Base-by-base conservation (phyloP, 2,113 vertebrate genomes). In the Campylomormyrus tamandua region DNA sequence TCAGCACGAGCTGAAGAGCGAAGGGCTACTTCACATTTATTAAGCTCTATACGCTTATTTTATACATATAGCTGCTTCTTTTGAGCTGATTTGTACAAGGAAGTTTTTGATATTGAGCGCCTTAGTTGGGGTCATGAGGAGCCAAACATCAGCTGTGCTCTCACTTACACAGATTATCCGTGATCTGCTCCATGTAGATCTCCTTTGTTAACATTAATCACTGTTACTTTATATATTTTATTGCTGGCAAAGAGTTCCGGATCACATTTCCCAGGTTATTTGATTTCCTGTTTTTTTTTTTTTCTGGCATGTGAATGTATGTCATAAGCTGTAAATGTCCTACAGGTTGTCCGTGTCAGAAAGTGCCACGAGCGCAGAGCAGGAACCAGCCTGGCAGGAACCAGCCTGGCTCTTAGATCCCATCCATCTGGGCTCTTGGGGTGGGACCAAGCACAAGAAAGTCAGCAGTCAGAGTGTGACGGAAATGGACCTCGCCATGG, bases 311-410 rank as follows among this genome's bases (percentile, higher is more conserved):
- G 31, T 45, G 13, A 58, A 39, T 62, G 15, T 45, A 35, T 58
- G 27, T 84, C 24, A 56, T 56, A 27, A 15, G 21, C 19, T 83
- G 35, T 39, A 53, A 39, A 35, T 50, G 49, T 17, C 35, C n/a
- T 92, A 56, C 92, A 95, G 94, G 85, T 83, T 88, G 4, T 90
- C 90, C 6, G 91, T 89, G 4, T 13, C 86, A 84, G 66, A 27
- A 21, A 7, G 85, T 89, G 42, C 58, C 39, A 52, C 4, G 1
- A 39, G 80, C n/a, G 66, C 89, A 2, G 89, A 93, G 91, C 52
- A 89, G 49, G 24, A 52, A 52, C 9, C 89, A 91, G 5, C 31
- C 45, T 21, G 83, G 91, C 52, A 89, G 49, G 24, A 52, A 52
- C 9, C 89, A 91, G 4, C 31, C 45, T 21, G 83, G 24, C 21